A percentile compares a stretch with the other conserved stretches of the same genome.
Conservation (phyloP, 1,140 invertebrate species). For the Araneus ventricosus region DNA sequence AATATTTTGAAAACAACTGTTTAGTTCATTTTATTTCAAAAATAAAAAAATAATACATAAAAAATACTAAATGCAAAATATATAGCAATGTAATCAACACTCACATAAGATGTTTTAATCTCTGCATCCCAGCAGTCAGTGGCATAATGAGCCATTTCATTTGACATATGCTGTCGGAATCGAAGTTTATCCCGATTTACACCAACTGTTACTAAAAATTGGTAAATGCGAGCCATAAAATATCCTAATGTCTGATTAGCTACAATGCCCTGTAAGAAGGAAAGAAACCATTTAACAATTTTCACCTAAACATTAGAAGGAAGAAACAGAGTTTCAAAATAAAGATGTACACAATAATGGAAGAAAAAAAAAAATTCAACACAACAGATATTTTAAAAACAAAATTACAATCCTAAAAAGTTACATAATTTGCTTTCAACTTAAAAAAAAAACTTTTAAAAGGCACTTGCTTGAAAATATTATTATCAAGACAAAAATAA, state of each 20-base stretch:
- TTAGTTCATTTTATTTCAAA: too few species aligned
- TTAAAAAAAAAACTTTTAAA: too few species aligned
- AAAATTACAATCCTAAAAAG: too few species aligned
- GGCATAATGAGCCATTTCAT: conserved; percentile 99
- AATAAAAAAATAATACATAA: too few species aligned
- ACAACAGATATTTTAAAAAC: too few species aligned
- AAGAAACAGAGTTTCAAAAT: neutral
- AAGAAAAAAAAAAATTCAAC: too few species aligned
- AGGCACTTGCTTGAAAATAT: too few species aligned
- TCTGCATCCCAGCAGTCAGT: conserved; percentile 99
- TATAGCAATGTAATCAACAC: conserved; percentile 73
- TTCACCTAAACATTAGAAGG: neutral
- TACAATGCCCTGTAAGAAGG: conserved; percentile 86
- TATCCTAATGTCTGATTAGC: conserved; percentile 99
- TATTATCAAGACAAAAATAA: too few species aligned
- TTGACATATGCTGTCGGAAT: conserved; percentile 98
- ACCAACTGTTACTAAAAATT: conserved; percentile 93
- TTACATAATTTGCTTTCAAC: too few species aligned
- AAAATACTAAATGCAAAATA: conserved; percentile 73
- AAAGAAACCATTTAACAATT: conserved; percentile 44
- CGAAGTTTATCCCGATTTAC: conserved; percentile 91
- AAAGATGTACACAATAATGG: neutral
- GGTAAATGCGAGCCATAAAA: conserved; percentile 97
- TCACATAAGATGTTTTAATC: conserved; percentile 93
- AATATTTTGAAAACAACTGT: conserved; percentile 38